A percentile compares a stretch with the other conserved stretches of the same genome.
phyloP scores from a whole-genome alignment of 1,140 invertebrate genomes.

The Lepidotrigona ventralis region DNA sequence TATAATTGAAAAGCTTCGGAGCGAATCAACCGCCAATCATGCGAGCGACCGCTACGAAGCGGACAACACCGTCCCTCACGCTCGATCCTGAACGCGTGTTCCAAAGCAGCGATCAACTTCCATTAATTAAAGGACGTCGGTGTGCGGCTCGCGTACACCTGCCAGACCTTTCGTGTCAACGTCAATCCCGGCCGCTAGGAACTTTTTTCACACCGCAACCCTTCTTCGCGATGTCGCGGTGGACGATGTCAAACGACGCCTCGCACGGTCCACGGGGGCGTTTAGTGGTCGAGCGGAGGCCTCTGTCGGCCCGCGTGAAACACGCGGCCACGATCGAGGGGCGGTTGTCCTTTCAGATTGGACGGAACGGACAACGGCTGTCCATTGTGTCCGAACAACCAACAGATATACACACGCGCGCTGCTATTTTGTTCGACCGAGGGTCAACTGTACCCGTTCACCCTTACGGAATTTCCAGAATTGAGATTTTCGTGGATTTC shows the following conservation, averaged over 20 bases:
- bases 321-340: neutral
- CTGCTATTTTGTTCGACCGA: no score
- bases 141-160: neutral
- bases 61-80: neutral
- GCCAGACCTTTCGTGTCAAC: neutral
- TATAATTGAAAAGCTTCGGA: slow-evolving; percentile 27
- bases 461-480: no score
- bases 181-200: slow-evolving; percentile 28
- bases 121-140: slow-evolving; percentile 35
- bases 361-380: slow-evolving; percentile 49
- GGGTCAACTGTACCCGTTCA: no score
- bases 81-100: neutral
- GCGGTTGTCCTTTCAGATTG: slow-evolving; percentile 2
- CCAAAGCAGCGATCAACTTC: slow-evolving; percentile 34
- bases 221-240: slow-evolving; percentile 50
- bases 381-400: slow-evolving; percentile 24
- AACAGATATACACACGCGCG: slow-evolving; percentile 44
- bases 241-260: slow-evolving; percentile 43
- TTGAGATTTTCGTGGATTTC: no score
- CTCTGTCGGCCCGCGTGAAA: slow-evolving; percentile 20
- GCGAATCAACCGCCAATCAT: slow-evolving; percentile 11
- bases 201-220: slow-evolving; percentile 58
- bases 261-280: slow-evolving; percentile 7
- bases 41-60: no score
- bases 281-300: slow-evolving; percentile 33